Base-by-base conservation (phyloP, 2,113 vertebrate species). In the Helogale parvula region DNA sequence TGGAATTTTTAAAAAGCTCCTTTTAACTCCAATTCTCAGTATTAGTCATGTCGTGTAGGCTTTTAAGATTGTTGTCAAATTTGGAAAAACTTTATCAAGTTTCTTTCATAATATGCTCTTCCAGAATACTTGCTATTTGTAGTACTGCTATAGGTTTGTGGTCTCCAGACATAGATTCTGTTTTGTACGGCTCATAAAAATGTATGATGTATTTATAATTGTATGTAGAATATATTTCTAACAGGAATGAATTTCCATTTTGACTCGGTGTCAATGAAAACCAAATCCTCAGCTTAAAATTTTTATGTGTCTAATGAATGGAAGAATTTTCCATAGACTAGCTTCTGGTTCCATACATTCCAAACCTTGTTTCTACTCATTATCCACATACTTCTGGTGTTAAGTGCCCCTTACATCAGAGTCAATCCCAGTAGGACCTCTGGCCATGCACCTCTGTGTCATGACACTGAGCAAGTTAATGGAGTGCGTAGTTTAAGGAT, bases 291-390 rank as follows among this genome's bases (percentile, higher is more conserved):
- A 89, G 23, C 45, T 92, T 87, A 69, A 88, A 95, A 69, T n/a
- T 84, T 80, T 80, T 92, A 45, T 94, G 71, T 86, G 31, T 90
- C 25, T 93, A 82, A 92, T 88, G 84, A 96, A 82, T 66, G 16
- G 84, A 92, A 94, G 80, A 92, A 79, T 95, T 95, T 92, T 88
- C 88, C 91, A 86, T 52, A 94, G 84, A 87, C 65, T 45, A 68
- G 50, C 66, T 83, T 96, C 63, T 92, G 50, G 63, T 52, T 90
- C 63, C 33, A 15, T 83, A 79, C 12, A 60, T 94, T 88, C 45
- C 77, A 96, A 81, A 81, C 21, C 47, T 71, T 69, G 31, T 65
- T 88, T 94, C 63, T 87, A 10, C 33, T 95, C 66, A 69, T 80
- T 69, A 74, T 57, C 52, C 7, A 63, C 33, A 57, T 65, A 89